Evolutionary conservation across 1,140 invertebrate species (phyloP), one percentile per base, ranked within the genome.

Genomic region (Drosophila lacteicornis): DNA sequence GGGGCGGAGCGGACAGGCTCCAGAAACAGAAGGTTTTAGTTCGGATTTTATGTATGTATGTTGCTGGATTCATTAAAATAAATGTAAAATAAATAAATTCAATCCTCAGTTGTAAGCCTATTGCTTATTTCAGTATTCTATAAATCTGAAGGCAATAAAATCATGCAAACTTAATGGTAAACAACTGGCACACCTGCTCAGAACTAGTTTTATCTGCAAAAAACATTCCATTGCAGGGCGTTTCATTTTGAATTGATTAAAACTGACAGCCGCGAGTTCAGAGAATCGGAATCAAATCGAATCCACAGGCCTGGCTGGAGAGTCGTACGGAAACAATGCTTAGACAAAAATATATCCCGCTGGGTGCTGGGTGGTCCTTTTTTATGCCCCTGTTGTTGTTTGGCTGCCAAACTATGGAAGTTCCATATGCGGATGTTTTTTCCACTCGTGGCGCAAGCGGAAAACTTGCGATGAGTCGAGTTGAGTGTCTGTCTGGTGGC

Each of bases 171-270:
- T 11, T 6, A 30, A 25, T 56, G 53, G 60, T 38, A 40, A 40
- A 36, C 42, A 19, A 30, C 25, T 46, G 27, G 17, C 58, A 36
- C 19, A 40, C 51, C 11, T 53, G 33, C 3, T 3, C 3, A 12
- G 12, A 15, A 15, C 22, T 19, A 58, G 22, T 19, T 62, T 30
- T 15, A 4, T 30, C 36, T 30, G 25, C 33, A 22, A 15, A 58
- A 56, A 63, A 12, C 42, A 33, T 38, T 47, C 46, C 45, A 17
- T 50, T 61, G 46, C 36, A 47, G 60, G 69, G 51, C n/a, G 38
- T 8, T 53, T 77, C 75, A 65, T 43, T 73, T 87, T 69, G 85
- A 81, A 79, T 88, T 81, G 85, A 84, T 88, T 84, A 68, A 82
- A 88, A 81, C 66, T 57, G 75, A 74, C 80, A 80, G 57, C 67